Conservation (phyloP, 1,140 invertebrate genomes). For the Leptinotarsa lineolata region DNA sequence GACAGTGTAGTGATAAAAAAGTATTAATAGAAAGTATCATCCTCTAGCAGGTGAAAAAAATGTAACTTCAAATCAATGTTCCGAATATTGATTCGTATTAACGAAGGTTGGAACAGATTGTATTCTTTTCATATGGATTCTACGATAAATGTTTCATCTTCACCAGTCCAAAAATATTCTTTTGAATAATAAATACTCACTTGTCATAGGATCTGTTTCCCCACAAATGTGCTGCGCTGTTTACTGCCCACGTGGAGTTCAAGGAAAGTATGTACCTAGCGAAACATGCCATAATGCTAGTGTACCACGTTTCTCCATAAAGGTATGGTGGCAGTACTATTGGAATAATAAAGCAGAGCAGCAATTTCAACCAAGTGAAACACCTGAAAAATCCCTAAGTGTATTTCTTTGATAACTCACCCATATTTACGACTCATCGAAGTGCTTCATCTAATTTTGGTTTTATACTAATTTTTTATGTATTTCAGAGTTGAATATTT, state of each 20-base stretch:
- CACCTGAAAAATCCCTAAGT: constrained; percentile 59
- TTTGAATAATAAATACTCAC: constrained; percentile 57
- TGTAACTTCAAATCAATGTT: no score
- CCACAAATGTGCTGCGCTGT: constrained; percentile 76
- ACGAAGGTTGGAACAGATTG: no score
- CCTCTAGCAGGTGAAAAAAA: no score
- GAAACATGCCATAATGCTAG: constrained; percentile 62
- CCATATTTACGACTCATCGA: no score
- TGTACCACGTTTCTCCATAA: constrained; percentile 60
- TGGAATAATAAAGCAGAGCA: constrained; percentile 76
- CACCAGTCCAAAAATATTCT: constrained; percentile 34
- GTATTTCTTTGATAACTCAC: no score
- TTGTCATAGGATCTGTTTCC: constrained; percentile 75
- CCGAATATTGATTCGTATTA: no score
- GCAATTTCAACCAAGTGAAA: constrained; percentile 71
- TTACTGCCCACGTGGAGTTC: constrained; percentile 78
- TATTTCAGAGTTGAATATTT: constrained; percentile 19
- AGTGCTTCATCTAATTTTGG: no score
- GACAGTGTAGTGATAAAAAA: no score
- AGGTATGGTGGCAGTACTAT: constrained; percentile 69
- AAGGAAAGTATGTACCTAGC: constrained; percentile 67
- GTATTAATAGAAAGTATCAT: no score
- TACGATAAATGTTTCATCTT: no score
- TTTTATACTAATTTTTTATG: no score
- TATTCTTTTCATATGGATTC: no score